These are phyloP conservation scores for Ageneiosus marmoratus DNA, from an alignment of 2,113 vertebrate genomes.

Conservation along the genomic window DNA sequence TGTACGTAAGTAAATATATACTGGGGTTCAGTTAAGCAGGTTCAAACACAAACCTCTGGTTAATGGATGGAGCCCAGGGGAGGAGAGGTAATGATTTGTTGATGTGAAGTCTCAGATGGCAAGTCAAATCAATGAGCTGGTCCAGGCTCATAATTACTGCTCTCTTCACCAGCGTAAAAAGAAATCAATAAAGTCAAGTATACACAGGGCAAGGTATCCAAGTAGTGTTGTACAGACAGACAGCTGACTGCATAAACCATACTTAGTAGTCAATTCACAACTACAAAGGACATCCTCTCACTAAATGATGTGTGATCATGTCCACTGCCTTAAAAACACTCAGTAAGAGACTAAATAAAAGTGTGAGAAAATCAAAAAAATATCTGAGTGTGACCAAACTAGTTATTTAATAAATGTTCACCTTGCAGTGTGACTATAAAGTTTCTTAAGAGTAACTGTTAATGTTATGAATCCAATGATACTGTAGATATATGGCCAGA, in stretches of 20 bases:
- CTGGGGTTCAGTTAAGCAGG: slow-evolving; percentile 54
- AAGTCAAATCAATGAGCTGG: slow-evolving; percentile 81
- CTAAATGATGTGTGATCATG: slow-evolving; percentile 38
- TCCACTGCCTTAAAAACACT: slow-evolving; percentile 2
- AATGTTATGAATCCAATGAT: background rate
- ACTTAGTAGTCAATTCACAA: slow-evolving; percentile 33
- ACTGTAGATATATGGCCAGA: background rate
- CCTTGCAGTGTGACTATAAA: background rate
- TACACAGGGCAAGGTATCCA: slow-evolving; percentile 59
- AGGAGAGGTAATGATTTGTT: slow-evolving; percentile 77
- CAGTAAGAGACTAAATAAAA: background rate
- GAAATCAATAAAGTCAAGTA: slow-evolving; percentile 85
- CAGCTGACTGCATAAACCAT: slow-evolving; percentile 53
- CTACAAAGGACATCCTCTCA: slow-evolving; percentile 45
- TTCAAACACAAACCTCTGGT: slow-evolving; percentile 65
- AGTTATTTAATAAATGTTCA: background rate
- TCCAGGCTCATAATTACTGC: slow-evolving; percentile 84
- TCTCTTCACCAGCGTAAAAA: slow-evolving; percentile 80
- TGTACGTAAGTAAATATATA: slow-evolving; percentile 49
- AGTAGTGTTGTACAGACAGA: slow-evolving; percentile 48
- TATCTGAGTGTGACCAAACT: slow-evolving; percentile 9
- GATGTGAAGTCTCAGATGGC: slow-evolving; percentile 75
- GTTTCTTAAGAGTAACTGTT: background rate
- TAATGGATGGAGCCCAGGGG: slow-evolving; percentile 72
- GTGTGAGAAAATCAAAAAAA: background rate